These are phyloP conservation scores for Aythya baeri DNA, from an alignment of 2,113 vertebrate species.

Conservation along the genomic window DNA sequence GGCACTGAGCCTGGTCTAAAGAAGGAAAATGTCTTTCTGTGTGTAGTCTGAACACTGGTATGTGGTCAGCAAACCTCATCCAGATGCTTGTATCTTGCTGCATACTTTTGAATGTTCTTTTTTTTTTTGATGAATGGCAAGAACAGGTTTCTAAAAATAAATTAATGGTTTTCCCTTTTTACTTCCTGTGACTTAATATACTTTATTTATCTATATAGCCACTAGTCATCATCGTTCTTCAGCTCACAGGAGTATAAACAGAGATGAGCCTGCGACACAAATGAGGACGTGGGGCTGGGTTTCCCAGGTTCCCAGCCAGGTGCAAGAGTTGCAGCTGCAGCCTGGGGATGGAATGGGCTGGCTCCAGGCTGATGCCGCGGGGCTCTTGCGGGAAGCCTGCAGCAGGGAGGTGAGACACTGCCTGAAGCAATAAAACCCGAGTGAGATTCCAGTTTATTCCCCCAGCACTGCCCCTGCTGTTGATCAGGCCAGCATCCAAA, in stretches of 20 bases:
- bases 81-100: slow-evolving; percentile 57
- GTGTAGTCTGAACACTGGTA: slow-evolving; percentile 38
- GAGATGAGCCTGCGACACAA: slow-evolving; percentile 17
- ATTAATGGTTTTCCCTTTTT: slow-evolving; percentile 51
- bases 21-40: slow-evolving; percentile 53
- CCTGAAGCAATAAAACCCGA: background rate
- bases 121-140: slow-evolving; percentile 74
- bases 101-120: slow-evolving; percentile 66
- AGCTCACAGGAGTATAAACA: slow-evolving; percentile 30
- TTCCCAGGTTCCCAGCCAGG: slow-evolving; percentile 37
- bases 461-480: background rate
- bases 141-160: slow-evolving; percentile 79
- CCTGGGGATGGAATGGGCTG: background rate
- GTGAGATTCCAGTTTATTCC: background rate
- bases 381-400: background rate
- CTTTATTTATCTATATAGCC: slow-evolving; percentile 56
- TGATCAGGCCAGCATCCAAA: background rate
- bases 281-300: slow-evolving; percentile 14
- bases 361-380: background rate
- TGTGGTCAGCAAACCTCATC: slow-evolving; percentile 59
- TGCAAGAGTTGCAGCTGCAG: background rate
- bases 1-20: background rate
- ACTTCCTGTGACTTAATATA: slow-evolving; percentile 64
- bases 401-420: background rate
- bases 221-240: slow-evolving; percentile 28